Evolutionary conservation across 1,140 invertebrate species (phyloP).

Genomic region (Hyles euphorbiae): DNA sequence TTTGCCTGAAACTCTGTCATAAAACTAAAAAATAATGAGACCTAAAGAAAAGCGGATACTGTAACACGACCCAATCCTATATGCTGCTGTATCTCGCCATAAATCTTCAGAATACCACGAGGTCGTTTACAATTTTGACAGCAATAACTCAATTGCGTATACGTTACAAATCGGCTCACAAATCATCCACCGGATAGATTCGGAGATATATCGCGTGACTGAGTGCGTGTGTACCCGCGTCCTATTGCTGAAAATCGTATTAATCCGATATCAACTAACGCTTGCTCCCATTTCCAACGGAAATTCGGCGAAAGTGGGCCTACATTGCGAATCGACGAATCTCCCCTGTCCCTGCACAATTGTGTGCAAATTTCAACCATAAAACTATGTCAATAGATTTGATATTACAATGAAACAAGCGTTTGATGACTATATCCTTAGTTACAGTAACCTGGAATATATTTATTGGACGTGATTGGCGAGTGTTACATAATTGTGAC

Average conservation of each 20-base stretch:
- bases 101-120: too few species aligned
- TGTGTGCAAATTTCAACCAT: neutral
- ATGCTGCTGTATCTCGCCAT: too few species aligned
- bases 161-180: neutral
- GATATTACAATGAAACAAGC: neutral
- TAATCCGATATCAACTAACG: conserved; percentile 46
- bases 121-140: too few species aligned
- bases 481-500: too few species aligned
- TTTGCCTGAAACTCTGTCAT: too few species aligned
- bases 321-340: conserved; percentile 20
- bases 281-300: conserved; percentile 49
- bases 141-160: too few species aligned
- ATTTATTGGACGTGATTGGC: neutral
- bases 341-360: neutral
- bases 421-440: neutral
- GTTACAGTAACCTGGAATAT: conserved; percentile 5
- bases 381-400: neutral
- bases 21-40: too few species aligned
- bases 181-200: conserved; percentile 1
- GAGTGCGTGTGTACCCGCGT: neutral
- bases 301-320: conserved; percentile 55
- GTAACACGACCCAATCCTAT: too few species aligned
- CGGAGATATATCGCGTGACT: conserved; percentile 3
- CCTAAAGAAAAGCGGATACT: too few species aligned
- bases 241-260: conserved; percentile 47